Evolutionary conservation across 2,113 vertebrate genomes (phyloP).

Genomic region (Neodon shergylaensis): DNA sequence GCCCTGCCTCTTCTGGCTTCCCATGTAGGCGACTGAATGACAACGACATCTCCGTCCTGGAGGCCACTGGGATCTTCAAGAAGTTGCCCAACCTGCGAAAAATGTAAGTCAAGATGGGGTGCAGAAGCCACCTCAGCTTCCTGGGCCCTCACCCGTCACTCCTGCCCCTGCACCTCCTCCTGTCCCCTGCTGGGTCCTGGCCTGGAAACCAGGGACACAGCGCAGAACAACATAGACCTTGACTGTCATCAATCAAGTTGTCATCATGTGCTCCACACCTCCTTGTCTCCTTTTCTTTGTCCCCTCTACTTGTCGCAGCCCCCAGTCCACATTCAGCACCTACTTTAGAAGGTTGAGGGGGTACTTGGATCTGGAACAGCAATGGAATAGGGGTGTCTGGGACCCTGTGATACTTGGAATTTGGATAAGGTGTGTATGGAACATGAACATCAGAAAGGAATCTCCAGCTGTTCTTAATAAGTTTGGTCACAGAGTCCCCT

Average conservation of each 20-base stretch:
- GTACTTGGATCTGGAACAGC: neutral
- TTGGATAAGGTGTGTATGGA: neutral
- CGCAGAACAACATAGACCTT: neutral
- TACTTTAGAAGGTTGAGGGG: no score
- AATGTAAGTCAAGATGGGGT: constrained; percentile 88
- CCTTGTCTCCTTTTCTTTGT: neutral
- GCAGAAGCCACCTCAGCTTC: fast-evolving
- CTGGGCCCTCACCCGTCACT: no score
- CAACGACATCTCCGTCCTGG: constrained; percentile 95
- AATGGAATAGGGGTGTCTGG: fast-evolving
- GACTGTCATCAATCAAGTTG: no score
- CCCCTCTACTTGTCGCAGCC: neutral
- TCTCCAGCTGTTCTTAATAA: fast-evolving
- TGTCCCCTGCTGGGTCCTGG: fast-evolving
- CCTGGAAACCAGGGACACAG: neutral
- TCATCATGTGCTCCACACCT: fast-evolving
- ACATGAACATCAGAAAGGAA: fast-evolving
- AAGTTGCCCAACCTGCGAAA: constrained; percentile 95
- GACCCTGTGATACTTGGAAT: neutral
- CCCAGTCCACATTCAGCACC: fast-evolving
- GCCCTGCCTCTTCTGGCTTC: neutral
- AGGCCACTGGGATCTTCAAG: constrained; percentile 93
- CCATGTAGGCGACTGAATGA: constrained; percentile 93
- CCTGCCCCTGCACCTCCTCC: neutral
- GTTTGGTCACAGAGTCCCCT: neutral